A percentile compares a stretch with the other conserved stretches of the same genome.
Conservation (phyloP, 64 coral and sea anemone species). For the Montipora capricornis region DNA sequence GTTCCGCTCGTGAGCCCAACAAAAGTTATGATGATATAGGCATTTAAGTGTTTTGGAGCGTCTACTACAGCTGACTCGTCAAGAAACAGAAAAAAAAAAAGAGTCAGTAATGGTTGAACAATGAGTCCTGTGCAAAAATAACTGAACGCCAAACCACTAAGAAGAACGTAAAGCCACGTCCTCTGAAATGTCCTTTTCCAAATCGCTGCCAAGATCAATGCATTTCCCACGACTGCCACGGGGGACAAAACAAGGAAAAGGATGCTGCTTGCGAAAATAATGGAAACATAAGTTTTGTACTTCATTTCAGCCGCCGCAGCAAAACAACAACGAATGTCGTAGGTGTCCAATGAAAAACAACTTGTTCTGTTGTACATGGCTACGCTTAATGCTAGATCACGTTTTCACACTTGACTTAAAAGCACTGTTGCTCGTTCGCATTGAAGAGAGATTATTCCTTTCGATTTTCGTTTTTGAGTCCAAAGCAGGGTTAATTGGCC, state of each 20-base stretch:
- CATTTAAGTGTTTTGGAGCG: not conserved
- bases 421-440: no score
- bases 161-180: not conserved
- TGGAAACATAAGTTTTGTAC: not conserved
- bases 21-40: not conserved
- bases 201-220: constrained; percentile 13
- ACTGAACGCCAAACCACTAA: not conserved
- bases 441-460: no score
- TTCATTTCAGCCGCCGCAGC: not conserved
- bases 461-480: no score
- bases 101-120: not conserved
- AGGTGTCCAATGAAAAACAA: not conserved
- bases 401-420: no score
- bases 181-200: not conserved
- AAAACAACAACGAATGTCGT: no score
- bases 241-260: not conserved
- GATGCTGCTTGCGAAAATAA: not conserved
- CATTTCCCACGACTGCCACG: constrained; percentile 12
- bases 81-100: not conserved
- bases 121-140: constrained; percentile 1
- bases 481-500: no score
- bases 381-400: no score
- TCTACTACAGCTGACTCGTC: not conserved
- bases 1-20: not conserved
- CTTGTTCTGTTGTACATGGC: not conserved